Evolutionary conservation across 1,140 invertebrate genomes (phyloP), one percentile per base, ranked within the genome.

Genomic region (Melanaphis sacchari): DNA sequence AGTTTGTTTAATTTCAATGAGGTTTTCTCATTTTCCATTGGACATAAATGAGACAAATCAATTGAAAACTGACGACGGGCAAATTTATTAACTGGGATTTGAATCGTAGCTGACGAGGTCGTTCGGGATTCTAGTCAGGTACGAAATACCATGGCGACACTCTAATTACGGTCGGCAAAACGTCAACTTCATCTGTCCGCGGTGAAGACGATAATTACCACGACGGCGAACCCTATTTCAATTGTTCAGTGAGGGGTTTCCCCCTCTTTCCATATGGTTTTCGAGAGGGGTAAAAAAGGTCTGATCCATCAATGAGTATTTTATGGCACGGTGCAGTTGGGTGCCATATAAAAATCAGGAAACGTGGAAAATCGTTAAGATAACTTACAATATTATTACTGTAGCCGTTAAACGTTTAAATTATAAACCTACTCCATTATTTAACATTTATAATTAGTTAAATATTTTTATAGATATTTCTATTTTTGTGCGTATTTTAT

Each of bases 161-260:
- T 93, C 81, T 93, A 93, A 93, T 93, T 93, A 93, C 91, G 91
- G 91, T 93, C 81, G 91, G 81, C 91, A 1, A 85, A 93, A 93
- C 36, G 91, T 93, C 91, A 93, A 93, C 91, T 82, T 41, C 66
- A 46, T 46, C 91, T 92, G 76, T 93, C 76, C 76, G 9, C 76
- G 46, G 66, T 7, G 66, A 66, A 81, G 41, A 54, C 90, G 90
- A 91, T 91, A 91, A 91, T 91, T 91, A 91, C 41, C 90, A 43
- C 40, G 22, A 81, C 59, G 54, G 59, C 41, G 18, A 84, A 81
- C 76, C 81, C 76, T 52, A 21, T 81, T 93, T 93, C 91, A 66
- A 93, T 93, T 93, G 91, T 93, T 85, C 46, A 26, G 46, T 85
- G 36, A 46, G 43, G 43, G 40, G 26, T 46, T n/a, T n/a, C 46